Base-by-base conservation (phyloP, 2,888 invertebrate species). In the Fragum whitleyi region DNA sequence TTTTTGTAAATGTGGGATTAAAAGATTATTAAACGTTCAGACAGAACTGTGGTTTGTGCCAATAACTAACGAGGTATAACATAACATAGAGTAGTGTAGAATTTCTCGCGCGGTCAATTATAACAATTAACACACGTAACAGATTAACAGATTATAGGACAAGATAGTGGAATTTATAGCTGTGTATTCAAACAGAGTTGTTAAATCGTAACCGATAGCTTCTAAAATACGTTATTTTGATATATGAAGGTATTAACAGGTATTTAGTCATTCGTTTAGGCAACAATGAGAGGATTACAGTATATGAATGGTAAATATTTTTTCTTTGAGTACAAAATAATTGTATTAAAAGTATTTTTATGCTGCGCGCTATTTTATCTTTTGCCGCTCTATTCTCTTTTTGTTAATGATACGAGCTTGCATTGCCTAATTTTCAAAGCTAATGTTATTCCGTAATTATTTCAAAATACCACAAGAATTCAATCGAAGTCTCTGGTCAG, bases 191-290 rank as follows among this genome's bases (percentile, higher is more conserved):
- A 23, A 26, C 57, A 11, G 26, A 57, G 57, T 57, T 57, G 57
- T 57, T 57, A 57, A 57, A 57, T 26, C 26, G 57, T 57, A 57
- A 57, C 57, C 7, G 57, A 57, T 55, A 19, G 19, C 9, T 55
- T 55, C 14, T 39, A n/a, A 47, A 9, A 47, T 47, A 19, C 14
- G 47, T 47, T 14, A 47, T 47, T 47, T 47, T 47, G 47, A 47
- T 47, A 47, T n/a, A 47, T 47, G 47, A 47, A 47, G 19, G 14
- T 47, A 47, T 47, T 47, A 47, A 47, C 47, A 47, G n/a, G 47
- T 14, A 47, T 9, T 47, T 14, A 14, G 47, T 47, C 19, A 19
- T 47, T 47, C 5, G 2, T 47, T 47, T 5, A 19, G 47, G 47
- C n/a, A n/a, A n/a, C 32, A 36, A 57, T 57, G 21, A 23, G 16